Evolutionary conservation across 64 coral and sea anemone species (phyloP).

Genomic region (Pocillopora damicornis): DNA sequence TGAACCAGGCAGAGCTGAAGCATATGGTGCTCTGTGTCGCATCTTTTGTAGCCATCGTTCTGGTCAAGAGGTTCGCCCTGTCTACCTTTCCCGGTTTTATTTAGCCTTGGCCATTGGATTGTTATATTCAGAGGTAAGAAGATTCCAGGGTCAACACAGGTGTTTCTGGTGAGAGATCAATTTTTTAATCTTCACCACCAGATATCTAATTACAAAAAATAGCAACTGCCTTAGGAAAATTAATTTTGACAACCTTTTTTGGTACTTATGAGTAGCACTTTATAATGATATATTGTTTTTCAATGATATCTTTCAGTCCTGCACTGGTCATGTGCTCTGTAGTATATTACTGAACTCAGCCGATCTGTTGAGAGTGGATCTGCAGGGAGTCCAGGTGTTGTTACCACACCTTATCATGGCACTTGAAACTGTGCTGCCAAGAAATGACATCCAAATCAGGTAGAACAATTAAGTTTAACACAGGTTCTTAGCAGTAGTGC

Average conservation of each 20-base stretch:
- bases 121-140: constrained; percentile 75
- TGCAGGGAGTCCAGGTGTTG: constrained; percentile 89
- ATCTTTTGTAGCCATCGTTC: constrained; percentile 95
- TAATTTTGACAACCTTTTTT: no score
- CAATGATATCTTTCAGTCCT: constrained; percentile 41
- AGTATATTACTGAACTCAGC: constrained; percentile 92
- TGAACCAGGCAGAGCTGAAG: constrained; percentile 97
- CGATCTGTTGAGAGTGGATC: constrained; percentile 79
- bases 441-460: constrained; percentile 69
- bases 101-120: constrained; percentile 79
- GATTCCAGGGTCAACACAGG: no score
- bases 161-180: no score
- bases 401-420: constrained; percentile 88
- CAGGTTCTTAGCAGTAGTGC: no score
- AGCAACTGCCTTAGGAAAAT: no score
- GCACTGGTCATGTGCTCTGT: constrained; percentile 88
- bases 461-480: not conserved
- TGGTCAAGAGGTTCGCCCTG: constrained; percentile 77
- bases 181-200: no score
- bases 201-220: no score
- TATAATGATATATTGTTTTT: not conserved
- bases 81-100: constrained; percentile 91
- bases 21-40: constrained; percentile 83
- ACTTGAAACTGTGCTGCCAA: constrained; percentile 84
- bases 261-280: no score